Evolutionary conservation across 2,888 invertebrate genomes (phyloP), one percentile per base, ranked within the genome.

Genomic region (Cyclophora albipunctata): DNA sequence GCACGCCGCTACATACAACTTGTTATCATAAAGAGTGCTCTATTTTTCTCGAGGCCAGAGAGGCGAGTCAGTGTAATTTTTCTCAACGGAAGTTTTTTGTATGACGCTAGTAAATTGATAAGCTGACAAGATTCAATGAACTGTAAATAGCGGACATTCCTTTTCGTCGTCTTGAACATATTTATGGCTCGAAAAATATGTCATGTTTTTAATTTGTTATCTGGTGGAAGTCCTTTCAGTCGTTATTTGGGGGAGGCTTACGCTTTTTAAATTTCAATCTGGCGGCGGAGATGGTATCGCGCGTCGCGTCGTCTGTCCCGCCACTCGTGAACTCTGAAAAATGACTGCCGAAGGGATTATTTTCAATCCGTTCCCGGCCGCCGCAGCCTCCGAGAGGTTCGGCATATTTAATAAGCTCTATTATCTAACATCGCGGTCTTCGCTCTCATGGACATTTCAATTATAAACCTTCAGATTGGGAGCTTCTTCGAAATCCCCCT

Each of bases 341-440:
- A 75, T 78, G 71, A 75, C 78, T 76, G 63, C 73, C 60, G 63
- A 72, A 75, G 74, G 76, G 78, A 81, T 80, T 83, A 81, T 71
- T 73, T 73, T 69, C 77, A 79, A 83, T 82, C 79, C 77, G 72
- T 81, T 78, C 71, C 57, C 64, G 63, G 62, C 69, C 59, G 66
- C 53, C 58, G 62, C 69, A 59, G 66, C 53, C 58, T 53, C 55
- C 60, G 60, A 72, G 70, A 75, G 75, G 77, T 80, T 83, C 75
- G 81, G 81, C 81, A 81, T 75, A 75, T 79, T 79, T 78, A 78
- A 81, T 77, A 78, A 80, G 71, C 61, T 76, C 74, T 73, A 75
- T 82, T 81, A 81, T 82, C 78, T 77, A 37, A 72, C 73, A 69
- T 75, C 73, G 72, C 61, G 69, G 65, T 70, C 67, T 62, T 66